A percentile compares a stretch with the other conserved stretches of the same genome.
phyloP scores from a whole-genome alignment of 2,797 vertebrate species.

The Protosalanx chinensis region DNA sequence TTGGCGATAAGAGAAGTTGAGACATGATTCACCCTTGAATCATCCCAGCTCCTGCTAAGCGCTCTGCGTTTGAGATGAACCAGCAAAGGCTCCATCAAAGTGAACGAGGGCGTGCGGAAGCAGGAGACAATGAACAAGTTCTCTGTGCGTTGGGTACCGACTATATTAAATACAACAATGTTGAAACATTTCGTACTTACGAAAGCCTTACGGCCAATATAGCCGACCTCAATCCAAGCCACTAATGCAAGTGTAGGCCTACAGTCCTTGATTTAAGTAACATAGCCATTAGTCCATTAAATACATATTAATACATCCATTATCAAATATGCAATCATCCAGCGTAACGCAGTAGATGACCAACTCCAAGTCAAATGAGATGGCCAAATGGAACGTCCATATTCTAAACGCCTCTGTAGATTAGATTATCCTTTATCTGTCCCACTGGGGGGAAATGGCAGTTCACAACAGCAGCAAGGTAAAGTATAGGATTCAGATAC shows the following conservation, averaged over 20 bases:
- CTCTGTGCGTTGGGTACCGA: constrained; percentile 26
- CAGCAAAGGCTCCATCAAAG: constrained; percentile 41
- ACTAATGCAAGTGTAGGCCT: background rate
- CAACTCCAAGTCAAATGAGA: no score
- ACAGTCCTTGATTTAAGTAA: background rate
- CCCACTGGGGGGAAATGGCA: no score
- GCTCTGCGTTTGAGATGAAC: constrained; percentile 34
- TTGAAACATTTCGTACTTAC: no score
- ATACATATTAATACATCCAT: no score
- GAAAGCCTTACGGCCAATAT: background rate
- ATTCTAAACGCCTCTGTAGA: no score
- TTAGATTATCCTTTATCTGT: no score
- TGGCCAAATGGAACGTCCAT: no score
- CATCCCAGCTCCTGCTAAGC: constrained; percentile 47
- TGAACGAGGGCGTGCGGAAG: constrained; percentile 41
- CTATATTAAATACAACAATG: constrained; percentile 21
- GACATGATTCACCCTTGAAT: constrained; percentile 54
- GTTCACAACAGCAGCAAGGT: no score
- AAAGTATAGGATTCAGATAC: no score
- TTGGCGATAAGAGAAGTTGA: constrained; percentile 52
- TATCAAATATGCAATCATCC: background rate
- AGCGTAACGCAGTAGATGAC: background rate
- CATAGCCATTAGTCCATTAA: background rate
- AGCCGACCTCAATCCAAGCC: background rate
- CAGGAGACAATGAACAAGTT: constrained; percentile 35